Percentiles rank a stretch among this genome's conserved stretches.
Evolutionary conservation across 2,113 vertebrate genomes (phyloP).

Genomic region (Saccopteryx bilineata): DNA sequence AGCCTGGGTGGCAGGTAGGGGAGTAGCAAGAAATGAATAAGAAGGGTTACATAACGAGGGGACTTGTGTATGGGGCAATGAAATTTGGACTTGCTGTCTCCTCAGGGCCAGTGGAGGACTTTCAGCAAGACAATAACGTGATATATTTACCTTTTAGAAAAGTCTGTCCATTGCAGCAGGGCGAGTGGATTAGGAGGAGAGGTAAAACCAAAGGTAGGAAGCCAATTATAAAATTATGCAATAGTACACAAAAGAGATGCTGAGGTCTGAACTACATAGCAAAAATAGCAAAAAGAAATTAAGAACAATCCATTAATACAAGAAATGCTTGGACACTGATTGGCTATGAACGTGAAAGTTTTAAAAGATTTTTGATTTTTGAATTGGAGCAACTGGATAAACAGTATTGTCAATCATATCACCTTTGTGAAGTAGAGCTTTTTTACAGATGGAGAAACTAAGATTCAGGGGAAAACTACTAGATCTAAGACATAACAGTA

Average conservation of each 20-base stretch:
- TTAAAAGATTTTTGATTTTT: background rate
- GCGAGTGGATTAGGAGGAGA: background rate
- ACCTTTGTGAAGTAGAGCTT: background rate
- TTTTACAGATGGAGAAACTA: background rate
- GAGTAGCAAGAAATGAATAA: background rate
- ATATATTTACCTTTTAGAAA: background rate
- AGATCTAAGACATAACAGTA: background rate
- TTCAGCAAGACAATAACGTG: background rate
- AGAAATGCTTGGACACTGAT: background rate
- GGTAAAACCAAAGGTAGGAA: background rate
- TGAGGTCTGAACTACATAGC: background rate
- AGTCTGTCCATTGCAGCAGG: background rate
- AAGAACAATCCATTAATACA: background rate
- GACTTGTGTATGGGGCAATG: background rate
- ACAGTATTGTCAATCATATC: background rate
- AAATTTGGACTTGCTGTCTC: background rate
- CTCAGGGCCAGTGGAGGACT: background rate
- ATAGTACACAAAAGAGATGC: background rate
- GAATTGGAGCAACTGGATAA: background rate
- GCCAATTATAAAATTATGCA: slow-evolving; percentile 21
- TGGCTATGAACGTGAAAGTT: background rate
- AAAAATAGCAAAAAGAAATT: background rate
- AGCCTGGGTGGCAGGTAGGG: background rate
- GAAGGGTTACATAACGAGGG: background rate
- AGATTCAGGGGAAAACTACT: background rate